phyloP scores from a whole-genome alignment of 2,797 vertebrate species.

The Alectoris magna region DNA sequence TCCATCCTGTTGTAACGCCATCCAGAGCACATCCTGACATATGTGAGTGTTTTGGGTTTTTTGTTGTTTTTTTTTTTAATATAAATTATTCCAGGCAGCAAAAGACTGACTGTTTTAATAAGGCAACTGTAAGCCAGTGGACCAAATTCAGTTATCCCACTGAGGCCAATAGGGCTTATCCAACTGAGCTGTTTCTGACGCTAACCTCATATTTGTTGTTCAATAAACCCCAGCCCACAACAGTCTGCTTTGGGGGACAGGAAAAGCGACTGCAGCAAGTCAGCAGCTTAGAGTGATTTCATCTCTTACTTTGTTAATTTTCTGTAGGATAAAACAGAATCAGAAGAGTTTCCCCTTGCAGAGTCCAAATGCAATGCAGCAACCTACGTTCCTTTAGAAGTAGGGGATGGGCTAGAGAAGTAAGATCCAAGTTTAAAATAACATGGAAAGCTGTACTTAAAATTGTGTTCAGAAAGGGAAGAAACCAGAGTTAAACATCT shows the following conservation, averaged over 20 bases:
- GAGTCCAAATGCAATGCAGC: not conserved
- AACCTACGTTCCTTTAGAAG: not conserved
- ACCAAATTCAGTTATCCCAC: not conserved
- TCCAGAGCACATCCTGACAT: not conserved
- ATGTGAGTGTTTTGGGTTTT: not conserved
- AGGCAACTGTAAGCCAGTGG: not conserved
- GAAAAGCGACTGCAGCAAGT: not conserved
- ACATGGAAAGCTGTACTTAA: not conserved
- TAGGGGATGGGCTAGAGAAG: not conserved
- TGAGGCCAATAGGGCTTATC: not conserved
- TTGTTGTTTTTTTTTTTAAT: not conserved
- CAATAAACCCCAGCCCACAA: not conserved
- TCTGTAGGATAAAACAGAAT: not conserved
- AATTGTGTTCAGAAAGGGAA: no score
- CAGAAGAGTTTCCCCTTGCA: not conserved
- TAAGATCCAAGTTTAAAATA: not conserved
- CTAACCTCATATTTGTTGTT: not conserved
- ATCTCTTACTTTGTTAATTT: not conserved
- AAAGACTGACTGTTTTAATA: not conserved
- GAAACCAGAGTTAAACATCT: not conserved
- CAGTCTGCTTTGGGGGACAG: not conserved
- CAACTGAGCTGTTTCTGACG: not conserved
- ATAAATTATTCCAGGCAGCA: not conserved
- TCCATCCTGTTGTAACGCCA: not conserved
- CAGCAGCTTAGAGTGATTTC: not conserved